Percentiles rank a stretch among this genome's conserved stretches.
phyloP scores from a whole-genome alignment of 2,888 invertebrate species.

The Caenorhabditis becei region DNA sequence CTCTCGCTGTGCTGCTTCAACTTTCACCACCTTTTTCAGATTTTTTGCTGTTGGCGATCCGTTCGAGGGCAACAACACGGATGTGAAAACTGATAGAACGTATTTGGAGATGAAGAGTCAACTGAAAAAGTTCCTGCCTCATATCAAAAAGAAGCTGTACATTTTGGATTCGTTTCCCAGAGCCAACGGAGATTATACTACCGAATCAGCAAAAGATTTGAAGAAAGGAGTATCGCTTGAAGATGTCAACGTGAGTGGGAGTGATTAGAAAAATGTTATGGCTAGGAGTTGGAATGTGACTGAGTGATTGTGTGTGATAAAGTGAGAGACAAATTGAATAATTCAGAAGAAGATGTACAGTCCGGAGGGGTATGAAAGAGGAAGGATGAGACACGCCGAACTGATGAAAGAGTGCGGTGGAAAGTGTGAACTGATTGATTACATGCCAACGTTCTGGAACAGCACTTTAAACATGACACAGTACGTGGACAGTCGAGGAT shows the following conservation, averaged over 20 bases:
- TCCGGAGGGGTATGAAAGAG: too few relatives aligned
- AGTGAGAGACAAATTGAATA: too few relatives aligned
- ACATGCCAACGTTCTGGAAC: constrained; percentile 29
- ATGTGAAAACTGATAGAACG: constrained; percentile 22
- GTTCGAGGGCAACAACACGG: constrained; percentile 14
- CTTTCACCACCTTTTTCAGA: too few relatives aligned
- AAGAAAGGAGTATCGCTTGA: constrained; percentile 15
- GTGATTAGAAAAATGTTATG: too few relatives aligned
- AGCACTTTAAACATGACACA: constrained; percentile 12
- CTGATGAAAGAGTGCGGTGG: constrained; percentile 36
- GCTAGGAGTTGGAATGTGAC: too few relatives aligned
- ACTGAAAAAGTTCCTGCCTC: constrained; percentile 33
- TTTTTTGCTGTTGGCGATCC: constrained; percentile 33
- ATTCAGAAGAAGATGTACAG: constrained; percentile 42
- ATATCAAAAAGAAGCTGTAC: constrained; percentile 52
- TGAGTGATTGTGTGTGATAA: too few relatives aligned
- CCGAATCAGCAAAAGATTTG: constrained; percentile 23
- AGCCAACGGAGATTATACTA: constrained; percentile 17
- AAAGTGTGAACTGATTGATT: constrained; percentile 58
- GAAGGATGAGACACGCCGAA: constrained; percentile 18
- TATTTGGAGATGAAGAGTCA: constrained; percentile 39
- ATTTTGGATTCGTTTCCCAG: constrained; percentile 41
- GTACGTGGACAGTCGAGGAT: constrained; percentile 35
- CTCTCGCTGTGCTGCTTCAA: too few relatives aligned
- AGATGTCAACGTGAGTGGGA: background rate